Percentiles rank a stretch among this genome's conserved stretches.
These are phyloP conservation scores for Rhinichthys klamathensis DNA, from an alignment of 2,113 vertebrate species.

Conservation along the genomic window DNA sequence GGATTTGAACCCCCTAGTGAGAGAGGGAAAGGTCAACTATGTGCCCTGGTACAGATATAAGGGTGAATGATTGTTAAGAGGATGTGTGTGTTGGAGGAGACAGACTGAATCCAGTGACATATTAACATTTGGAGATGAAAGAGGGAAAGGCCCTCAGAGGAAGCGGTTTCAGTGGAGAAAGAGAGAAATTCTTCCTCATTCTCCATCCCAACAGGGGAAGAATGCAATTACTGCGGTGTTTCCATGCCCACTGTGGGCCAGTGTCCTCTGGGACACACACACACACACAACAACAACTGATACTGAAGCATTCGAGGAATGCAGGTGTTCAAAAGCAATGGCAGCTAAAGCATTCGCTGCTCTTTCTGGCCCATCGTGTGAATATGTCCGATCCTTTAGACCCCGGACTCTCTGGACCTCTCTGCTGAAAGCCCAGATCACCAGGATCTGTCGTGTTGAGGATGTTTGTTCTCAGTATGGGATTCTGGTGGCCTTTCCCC, in stretches of 20 bases:
- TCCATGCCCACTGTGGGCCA: conserved; percentile 11
- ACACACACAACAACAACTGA: background rate
- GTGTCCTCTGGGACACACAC: conserved; percentile 1
- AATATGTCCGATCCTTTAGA: background rate
- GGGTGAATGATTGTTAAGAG: conserved; percentile 38
- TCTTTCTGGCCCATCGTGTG: background rate
- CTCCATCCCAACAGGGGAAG: conserved; percentile 29
- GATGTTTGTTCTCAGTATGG: background rate
- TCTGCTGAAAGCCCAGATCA: background rate
- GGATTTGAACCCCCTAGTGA: conserved; percentile 29
- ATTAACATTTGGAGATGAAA: conserved; percentile 46
- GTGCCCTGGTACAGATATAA: conserved; percentile 39
- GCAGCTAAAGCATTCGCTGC: background rate
- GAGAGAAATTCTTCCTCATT: conserved; percentile 18
- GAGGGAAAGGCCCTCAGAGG: conserved; percentile 9
- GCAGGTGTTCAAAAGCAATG: conserved; percentile 1
- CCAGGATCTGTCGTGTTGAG: background rate
- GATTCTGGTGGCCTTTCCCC: background rate
- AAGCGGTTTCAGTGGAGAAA: conserved; percentile 6
- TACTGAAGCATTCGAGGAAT: conserved; percentile 21
- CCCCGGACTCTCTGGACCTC: background rate
- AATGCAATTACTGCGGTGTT: conserved; percentile 43
- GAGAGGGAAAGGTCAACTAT: conserved; percentile 54
- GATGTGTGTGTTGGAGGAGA: conserved; percentile 27
- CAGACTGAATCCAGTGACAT: conserved; percentile 38